These are phyloP conservation scores for Larimichthys polyactis DNA, from an alignment of 2,113 vertebrate species.

Conservation along the genomic window DNA sequence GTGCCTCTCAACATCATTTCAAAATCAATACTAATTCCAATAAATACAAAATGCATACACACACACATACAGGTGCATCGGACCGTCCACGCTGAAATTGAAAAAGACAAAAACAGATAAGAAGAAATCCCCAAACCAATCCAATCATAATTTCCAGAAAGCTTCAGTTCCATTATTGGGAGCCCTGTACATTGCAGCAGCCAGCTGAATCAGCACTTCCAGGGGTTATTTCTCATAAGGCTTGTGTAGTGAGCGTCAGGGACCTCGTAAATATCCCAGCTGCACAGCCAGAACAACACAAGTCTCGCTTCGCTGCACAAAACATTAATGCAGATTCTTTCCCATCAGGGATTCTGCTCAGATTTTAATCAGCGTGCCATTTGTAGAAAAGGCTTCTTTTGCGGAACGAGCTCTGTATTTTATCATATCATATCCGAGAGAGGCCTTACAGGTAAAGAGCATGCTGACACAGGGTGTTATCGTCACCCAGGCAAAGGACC, in stretches of 20 bases:
- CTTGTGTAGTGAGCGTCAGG: constrained; percentile 48
- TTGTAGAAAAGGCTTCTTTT: constrained; percentile 24
- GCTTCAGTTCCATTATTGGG: constrained; percentile 63
- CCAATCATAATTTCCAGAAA: constrained; percentile 70
- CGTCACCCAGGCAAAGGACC: constrained; percentile 17
- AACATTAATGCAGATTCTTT: constrained; percentile 51
- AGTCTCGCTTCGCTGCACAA: constrained; percentile 44
- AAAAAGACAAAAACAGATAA: constrained; percentile 49
- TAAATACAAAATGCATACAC: constrained; percentile 20
- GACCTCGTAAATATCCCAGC: constrained; percentile 73
- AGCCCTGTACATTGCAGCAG: constrained; percentile 49
- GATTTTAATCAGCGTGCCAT: constrained; percentile 54
- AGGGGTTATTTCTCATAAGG: constrained; percentile 72
- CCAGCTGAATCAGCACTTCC: constrained; percentile 76
- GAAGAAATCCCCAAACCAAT: constrained; percentile 53
- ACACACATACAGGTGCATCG: constrained; percentile 9
- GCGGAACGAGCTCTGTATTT: not conserved
- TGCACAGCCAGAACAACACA: constrained; percentile 66
- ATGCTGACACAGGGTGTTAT: constrained; percentile 44
- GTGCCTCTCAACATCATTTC: not conserved
- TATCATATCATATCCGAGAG: not conserved
- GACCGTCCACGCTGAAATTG: constrained; percentile 27
- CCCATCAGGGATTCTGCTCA: constrained; percentile 24
- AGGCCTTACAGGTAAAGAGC: constrained; percentile 54
- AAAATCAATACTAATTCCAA: constrained; percentile 57